Evolutionary conservation across 2,113 vertebrate genomes (phyloP), one percentile per base, ranked within the genome.

Genomic region (Diadophis punctatus): DNA sequence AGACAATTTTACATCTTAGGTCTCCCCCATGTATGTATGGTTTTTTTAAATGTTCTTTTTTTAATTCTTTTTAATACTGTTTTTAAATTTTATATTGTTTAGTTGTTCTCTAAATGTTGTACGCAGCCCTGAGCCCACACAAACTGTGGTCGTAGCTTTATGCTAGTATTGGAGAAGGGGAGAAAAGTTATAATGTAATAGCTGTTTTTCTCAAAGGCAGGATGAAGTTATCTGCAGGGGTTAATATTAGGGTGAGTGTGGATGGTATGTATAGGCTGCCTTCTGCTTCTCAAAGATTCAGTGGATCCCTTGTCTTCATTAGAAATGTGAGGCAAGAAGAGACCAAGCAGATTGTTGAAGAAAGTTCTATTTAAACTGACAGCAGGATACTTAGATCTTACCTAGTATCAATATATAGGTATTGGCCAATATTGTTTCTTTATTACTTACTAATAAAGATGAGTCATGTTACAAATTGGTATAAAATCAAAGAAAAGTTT

Each of bases 391-490:
- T 80, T 87, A 23, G 51, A 53, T 53, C 8, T 53, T 53, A 7
- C 51, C 68, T 39, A 39, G 34, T 22, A 80, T 20, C 68, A 80
- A 80, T 39, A 39, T 18, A 39, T 20, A 74, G n/a, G n/a, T 34
- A 34, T 80, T 80, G 68, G 16, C 34, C 39, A 80, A 80, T 80
- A 80, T 3, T 74, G 2, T 80, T 55, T 49, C 49, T 49, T 34
- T 34, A 39, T 80, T 39, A n/a, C 22, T 93, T 96, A 93, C 87
- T 87, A 39, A 96, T 90, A 90, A 63, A 48, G 12, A 0, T 8
- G 89, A 86, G 49, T 12, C 52, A 52, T 85, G 88, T 46, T 4
- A 90, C 10, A 87, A 86, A 23, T 88, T 85, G 55, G 20, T 91
- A 16, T 7, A 88, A 5, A 27, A 12, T 14, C 1, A 80, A 34